A percentile compares a stretch with the other conserved stretches of the same genome.
Conservation (phyloP, 2,113 vertebrate genomes). For the Notothenia coriiceps region DNA sequence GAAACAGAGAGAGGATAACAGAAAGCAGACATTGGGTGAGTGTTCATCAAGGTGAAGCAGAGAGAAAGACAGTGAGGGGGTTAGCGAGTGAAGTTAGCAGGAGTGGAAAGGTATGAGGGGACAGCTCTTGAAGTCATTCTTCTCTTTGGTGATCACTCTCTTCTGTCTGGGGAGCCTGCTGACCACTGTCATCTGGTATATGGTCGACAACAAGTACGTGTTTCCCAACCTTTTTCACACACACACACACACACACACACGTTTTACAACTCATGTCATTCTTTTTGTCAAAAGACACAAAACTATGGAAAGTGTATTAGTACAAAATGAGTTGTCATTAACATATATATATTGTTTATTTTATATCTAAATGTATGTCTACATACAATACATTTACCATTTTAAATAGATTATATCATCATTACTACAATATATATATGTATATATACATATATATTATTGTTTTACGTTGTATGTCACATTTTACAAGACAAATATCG, state of each 20-base stretch:
- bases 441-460: too few relatives aligned
- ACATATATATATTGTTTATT: too few relatives aligned
- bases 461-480: too few relatives aligned
- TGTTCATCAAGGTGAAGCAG: slow-evolving; percentile 6
- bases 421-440: too few relatives aligned
- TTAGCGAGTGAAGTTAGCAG: background rate
- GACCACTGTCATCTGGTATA: slow-evolving; percentile 67
- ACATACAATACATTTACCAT: too few relatives aligned
- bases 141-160: slow-evolving; percentile 55
- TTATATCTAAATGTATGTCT: too few relatives aligned
- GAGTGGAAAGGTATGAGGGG: slow-evolving; percentile 62
- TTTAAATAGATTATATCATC: too few relatives aligned
- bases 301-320: background rate
- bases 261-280: too few relatives aligned
- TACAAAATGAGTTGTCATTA: background rate
- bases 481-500: too few relatives aligned
- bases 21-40: slow-evolving; percentile 10
- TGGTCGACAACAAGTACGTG: slow-evolving; percentile 66
- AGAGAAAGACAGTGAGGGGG: slow-evolving; percentile 9
- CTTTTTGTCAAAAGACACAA: background rate
- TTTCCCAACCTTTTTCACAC: background rate
- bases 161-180: slow-evolving; percentile 66
- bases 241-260: background rate
- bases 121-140: slow-evolving; percentile 46
- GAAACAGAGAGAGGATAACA: background rate